Evolutionary conservation across 2,888 invertebrate species (phyloP).

Genomic region (Nemotelus pantherinus): DNA sequence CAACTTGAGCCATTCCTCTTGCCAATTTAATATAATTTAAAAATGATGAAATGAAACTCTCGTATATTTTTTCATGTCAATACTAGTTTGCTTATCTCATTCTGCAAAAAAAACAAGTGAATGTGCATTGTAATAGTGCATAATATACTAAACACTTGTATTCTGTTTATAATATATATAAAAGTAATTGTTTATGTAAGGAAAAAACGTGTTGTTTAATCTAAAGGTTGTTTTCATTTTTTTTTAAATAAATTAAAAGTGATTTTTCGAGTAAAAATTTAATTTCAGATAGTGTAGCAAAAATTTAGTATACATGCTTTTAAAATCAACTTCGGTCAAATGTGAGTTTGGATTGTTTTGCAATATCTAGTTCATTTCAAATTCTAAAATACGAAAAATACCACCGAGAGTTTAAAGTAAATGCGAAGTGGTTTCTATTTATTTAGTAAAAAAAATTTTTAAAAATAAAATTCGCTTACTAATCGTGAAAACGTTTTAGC

Average conservation of each 20-base stretch:
- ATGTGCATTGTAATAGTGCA: slow-evolving; percentile 19
- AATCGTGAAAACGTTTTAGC: slow-evolving; percentile 27
- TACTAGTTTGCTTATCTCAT: slow-evolving; percentile 27
- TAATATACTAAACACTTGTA: slow-evolving; percentile 17
- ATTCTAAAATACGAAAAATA: slow-evolving; percentile 19
- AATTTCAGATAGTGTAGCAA: slow-evolving; percentile 24
- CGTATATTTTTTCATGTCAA: slow-evolving; percentile 23
- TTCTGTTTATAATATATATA: slow-evolving; percentile 27
- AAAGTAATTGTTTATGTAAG: slow-evolving; percentile 21
- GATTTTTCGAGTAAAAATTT: slow-evolving; percentile 15
- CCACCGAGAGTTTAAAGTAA: slow-evolving; percentile 36
- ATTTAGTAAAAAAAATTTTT: slow-evolving; percentile 32
- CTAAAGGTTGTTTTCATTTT: slow-evolving; percentile 17
- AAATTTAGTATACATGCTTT: slow-evolving; percentile 34
- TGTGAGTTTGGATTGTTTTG: slow-evolving; percentile 35
- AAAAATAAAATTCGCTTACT: slow-evolving; percentile 31
- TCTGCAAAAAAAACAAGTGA: not conserved
- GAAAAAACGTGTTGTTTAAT: slow-evolving; percentile 17
- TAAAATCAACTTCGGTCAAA: slow-evolving; percentile 29
- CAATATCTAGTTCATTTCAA: slow-evolving; percentile 36
- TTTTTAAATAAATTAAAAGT: slow-evolving; percentile 22
- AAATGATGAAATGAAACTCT: not conserved
- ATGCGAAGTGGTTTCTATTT: slow-evolving; percentile 35
- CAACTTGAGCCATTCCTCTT: slow-evolving; percentile 56
- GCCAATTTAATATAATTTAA: slow-evolving; percentile 50